Base-by-base conservation (phyloP, 2,797 vertebrate species). In the Melanotaenia trifasciata region DNA sequence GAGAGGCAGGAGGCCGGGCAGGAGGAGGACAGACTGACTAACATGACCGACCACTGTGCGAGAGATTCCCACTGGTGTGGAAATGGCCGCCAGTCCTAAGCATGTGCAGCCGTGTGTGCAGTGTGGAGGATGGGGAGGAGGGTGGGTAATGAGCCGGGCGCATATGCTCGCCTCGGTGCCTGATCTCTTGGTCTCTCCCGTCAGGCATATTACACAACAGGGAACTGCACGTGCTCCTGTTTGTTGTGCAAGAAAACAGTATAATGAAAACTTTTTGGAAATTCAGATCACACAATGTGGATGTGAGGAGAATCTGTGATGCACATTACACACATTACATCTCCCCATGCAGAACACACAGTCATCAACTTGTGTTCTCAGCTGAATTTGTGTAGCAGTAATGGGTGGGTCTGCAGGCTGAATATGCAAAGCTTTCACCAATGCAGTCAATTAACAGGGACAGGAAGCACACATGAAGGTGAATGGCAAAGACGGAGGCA, bases 61-160 rank as follows among this genome's bases (percentile, higher is more conserved):
- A 79, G 89, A 91, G 83, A 83, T 84, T 84, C 86, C 86, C 84
- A 88, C 76, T 85, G 83, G 78, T 81, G 89, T 84, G 91, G 88
- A 92, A 93, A 91, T 90, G 89, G 91, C 91, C 80, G 91, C 88
- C 92, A 86, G 91, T 87, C 77, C 80, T 87, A 80, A 88, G 84
- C 84, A 86, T 91, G 88, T 91, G 92, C 91, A 93, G 89, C 83
- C 73, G 67, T 80, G 90, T 90, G 90, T 89, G 78, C 69, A 77
- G 70, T 67, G 87, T 84, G 87, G 87, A 90, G 85, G 90, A 87
- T 78, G 85, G 87, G 89, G 81, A 87, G 81, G 80, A 80, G 88
- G 87, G 58, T 28, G 90, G 90, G 87, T 94, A 94, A 94, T 94
- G 93, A 93, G 91, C 90, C 92, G 75, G 81, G 84, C 87, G 86